Conservation (phyloP, 2,113 vertebrate species). For the Neodon shergylaensis region DNA sequence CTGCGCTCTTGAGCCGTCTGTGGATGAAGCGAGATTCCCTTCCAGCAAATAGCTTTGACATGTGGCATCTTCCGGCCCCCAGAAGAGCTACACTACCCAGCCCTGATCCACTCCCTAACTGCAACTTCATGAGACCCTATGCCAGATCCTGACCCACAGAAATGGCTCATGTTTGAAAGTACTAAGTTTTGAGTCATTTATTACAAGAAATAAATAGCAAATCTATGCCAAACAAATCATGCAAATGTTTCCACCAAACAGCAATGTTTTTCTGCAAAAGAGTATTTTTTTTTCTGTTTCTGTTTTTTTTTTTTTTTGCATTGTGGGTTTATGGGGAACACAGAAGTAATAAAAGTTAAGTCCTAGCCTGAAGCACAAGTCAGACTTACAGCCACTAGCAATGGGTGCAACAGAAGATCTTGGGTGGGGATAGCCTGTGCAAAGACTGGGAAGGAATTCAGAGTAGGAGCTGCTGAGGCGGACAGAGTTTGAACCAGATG, state of each 20-base stretch:
- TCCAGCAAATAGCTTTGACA: neutral
- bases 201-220: neutral
- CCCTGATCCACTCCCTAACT: neutral
- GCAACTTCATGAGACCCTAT: neutral
- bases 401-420: neutral
- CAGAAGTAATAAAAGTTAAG: neutral
- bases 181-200: neutral
- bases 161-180: neutral
- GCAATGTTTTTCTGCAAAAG: neutral
- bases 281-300: neutral
- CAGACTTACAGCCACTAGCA: neutral
- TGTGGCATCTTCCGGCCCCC: rapidly evolving
- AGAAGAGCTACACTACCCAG: rapidly evolving
- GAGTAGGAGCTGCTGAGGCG: too few species aligned
- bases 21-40: neutral
- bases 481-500: neutral
- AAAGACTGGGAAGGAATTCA: neutral
- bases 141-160: neutral
- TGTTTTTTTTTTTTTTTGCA: neutral
- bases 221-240: neutral
- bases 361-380: too few species aligned
- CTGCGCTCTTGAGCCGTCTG: neutral
- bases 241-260: neutral
- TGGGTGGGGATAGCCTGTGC: too few species aligned
- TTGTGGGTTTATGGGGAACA: too few species aligned